These are phyloP conservation scores for Spilogale gracilis DNA, from an alignment of 2,113 vertebrate genomes.

Conservation along the genomic window DNA sequence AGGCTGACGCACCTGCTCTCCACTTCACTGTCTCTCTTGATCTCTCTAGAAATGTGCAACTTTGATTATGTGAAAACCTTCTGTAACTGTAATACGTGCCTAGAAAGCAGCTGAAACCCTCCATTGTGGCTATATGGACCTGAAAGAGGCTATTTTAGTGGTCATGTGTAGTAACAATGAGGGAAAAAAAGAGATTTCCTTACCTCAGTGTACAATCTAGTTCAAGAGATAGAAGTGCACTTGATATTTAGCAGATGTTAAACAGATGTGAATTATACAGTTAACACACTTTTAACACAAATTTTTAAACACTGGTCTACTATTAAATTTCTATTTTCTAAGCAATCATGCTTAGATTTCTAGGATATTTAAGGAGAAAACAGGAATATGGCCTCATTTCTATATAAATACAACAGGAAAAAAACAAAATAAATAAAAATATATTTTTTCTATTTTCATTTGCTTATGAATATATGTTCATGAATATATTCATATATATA, in stretches of 20 bases:
- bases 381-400: not conserved
- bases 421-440: not conserved
- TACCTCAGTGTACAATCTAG: not conserved
- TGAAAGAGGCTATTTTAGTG: conserved; percentile 53
- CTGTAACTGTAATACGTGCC: conserved; percentile 80
- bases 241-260: not conserved
- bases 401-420: not conserved
- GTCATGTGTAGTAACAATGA: not conserved
- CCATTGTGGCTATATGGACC: conserved; percentile 76
- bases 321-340: conserved; percentile 50
- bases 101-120: conserved; percentile 84
- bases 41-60: conserved; percentile 88
- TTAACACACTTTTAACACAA: not conserved
- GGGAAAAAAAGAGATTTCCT: not conserved
- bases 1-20: conserved; percentile 88
- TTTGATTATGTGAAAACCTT: conserved; percentile 89
- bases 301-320: not conserved
- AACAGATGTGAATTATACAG: not conserved
- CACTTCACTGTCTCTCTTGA: conserved; percentile 88
- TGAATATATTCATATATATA: too few relatives aligned
- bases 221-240: not conserved
- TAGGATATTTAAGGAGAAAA: not conserved
- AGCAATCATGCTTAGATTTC: not conserved
- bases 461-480: too few relatives aligned
- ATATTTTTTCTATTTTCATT: too few relatives aligned